Evolutionary conservation across 1,140 invertebrate species (phyloP).

Genomic region (Scaptomyza graminum): DNA sequence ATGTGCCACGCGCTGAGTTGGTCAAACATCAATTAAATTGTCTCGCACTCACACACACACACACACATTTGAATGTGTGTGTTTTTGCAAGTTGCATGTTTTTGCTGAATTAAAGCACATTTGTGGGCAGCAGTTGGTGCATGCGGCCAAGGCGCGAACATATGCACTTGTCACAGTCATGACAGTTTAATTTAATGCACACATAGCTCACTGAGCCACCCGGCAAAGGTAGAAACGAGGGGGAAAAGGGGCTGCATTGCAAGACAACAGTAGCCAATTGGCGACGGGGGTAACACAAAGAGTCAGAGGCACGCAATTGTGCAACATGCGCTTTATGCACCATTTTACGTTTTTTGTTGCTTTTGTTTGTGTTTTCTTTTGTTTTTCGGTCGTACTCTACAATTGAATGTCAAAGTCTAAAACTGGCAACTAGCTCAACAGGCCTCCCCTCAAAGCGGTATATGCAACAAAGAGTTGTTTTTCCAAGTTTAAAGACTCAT

Average conservation of each 20-base stretch:
- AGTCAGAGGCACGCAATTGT: conserved; percentile 76
- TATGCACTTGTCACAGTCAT: conserved; percentile 81
- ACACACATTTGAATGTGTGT: conserved; percentile 16
- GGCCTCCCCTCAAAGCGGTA: not conserved
- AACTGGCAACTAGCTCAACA: conserved; percentile 33
- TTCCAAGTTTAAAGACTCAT: too few species aligned
- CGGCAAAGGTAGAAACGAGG: not conserved
- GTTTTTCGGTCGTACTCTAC: conserved; percentile 39
- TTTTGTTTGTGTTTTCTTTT: conserved; percentile 12
- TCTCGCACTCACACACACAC: conserved; percentile 44
- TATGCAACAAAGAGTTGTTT: too few species aligned
- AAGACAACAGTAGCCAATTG: conserved; percentile 14
- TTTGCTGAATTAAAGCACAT: conserved; percentile 78
- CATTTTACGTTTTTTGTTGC: conserved; percentile 17
- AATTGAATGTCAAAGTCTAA: conserved; percentile 79
- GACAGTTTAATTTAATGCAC: conserved; percentile 82
- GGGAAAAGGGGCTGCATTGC: not conserved
- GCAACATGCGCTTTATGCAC: conserved; percentile 72
- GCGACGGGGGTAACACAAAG: not conserved
- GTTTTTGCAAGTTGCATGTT: conserved; percentile 67
- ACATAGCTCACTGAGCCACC: conserved; percentile 72
- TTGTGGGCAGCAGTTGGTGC: conserved; percentile 54
- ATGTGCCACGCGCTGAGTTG: conserved; percentile 57
- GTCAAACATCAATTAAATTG: conserved; percentile 70
- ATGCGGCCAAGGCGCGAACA: conserved; percentile 73